Evolutionary conservation across 2,888 invertebrate genomes (phyloP), one percentile per base, ranked within the genome.

Genomic region (Heliothis peltigera): DNA sequence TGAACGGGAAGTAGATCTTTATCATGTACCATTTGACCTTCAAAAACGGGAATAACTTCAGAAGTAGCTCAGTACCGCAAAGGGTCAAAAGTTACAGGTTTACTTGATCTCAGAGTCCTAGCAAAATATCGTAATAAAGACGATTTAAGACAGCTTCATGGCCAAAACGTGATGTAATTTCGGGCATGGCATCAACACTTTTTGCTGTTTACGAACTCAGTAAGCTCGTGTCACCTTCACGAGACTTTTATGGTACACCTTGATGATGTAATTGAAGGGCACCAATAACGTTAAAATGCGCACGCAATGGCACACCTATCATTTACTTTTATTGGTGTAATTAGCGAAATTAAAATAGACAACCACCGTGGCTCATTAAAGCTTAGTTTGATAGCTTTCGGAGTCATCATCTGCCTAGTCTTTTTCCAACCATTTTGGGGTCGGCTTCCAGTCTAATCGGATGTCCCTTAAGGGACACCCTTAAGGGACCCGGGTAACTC

Each of bases 251-350:
- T 55, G 65, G 65, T 61, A 28, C 57, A 52, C n/a, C n/a, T 57
- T 46, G 49, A 64, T 60, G 48, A 64, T 53, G 42, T 59, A 56
- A 48, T 43, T 64, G 52, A 65, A 76, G 54, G 74, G 59, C 59
- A 32, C 49, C 59, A 64, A 48, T 35, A 61, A 51, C 59, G 61
- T 75, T 60, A 75, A 81, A 87, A 85, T 67, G 70, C 74, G 77
- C 89, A 87, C 90, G 89, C 87, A 81, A 89, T 80, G 87, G 89
- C 89, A 83, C 89, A 85, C 86, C 73, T 82, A 25, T 61, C 74
- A 81, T 64, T 74, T 82, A 82, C 54, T 62, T 86, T 83, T 81
- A 76, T 70, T 61, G 15, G 68, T 60, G 76, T 84, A 88, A 87
- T 89, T 91, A 86, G 79, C 69, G 68, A 81, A 78, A 90, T 91